Evolutionary conservation across 2,888 invertebrate genomes (phyloP), one percentile per base, ranked within the genome.

Genomic region (Pemphredon lugubris): DNA sequence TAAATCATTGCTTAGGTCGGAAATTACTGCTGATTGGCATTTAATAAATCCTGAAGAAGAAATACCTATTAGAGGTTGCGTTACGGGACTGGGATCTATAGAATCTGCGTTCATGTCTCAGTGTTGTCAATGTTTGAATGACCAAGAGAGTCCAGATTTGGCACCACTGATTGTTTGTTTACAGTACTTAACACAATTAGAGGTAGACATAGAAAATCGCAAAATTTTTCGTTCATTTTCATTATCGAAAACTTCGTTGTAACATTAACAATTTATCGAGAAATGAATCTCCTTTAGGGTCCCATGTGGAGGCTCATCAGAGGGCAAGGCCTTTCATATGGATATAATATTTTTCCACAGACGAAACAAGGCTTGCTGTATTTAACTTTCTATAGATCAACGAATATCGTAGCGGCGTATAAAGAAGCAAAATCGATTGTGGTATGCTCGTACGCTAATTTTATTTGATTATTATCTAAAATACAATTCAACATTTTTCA

Each of bases 231-330:
- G 30, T 18, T n/a, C n/a, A n/a, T n/a, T n/a, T n/a, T n/a, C n/a
- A n/a, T n/a, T n/a, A n/a, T n/a, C n/a, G n/a, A n/a, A n/a, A n/a
- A n/a, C n/a, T n/a, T n/a, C n/a, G n/a, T n/a, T n/a, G n/a, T n/a
- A n/a, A n/a, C n/a, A 11, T 32, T 55, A 14, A 23, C 1, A 26
- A 5, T 44, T 2, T 11, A 4, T 51, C 18, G 30, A 44, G 14
- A 45, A 21, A 23, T 53, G 37, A 55, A 50, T 82, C 13, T 89
- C 42, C 50, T 53, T 7, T 32, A 95, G 94, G 97, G 97, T 53
- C 96, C 97, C 21, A 93, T 97, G 93, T 97, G 96, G 96, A 93
- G 94, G 54, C 93, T 95, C 88, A 95, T 98, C 75, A 92, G 98
- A 79, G 97, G 97, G 37, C 93, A 94, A 84, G 97, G 97, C 0